A percentile compares a stretch with the other conserved stretches of the same genome.
phyloP scores from a whole-genome alignment of 2,797 vertebrate species.

The Potorous gilbertii region DNA sequence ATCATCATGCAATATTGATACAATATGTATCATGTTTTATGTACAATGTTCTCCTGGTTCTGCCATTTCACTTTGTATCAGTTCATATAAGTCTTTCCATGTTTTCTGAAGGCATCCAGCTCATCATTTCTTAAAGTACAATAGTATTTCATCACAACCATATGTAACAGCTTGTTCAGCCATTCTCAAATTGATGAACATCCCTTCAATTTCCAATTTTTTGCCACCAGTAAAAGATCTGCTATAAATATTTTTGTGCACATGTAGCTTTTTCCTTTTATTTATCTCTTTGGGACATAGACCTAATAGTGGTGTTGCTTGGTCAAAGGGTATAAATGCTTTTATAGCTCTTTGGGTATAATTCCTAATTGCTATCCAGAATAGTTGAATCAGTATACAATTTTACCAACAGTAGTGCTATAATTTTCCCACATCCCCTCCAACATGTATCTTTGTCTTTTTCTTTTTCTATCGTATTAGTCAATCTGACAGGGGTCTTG shows the following conservation, averaged over 20 bases:
- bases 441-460: neutral
- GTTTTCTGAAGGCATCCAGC: neutral
- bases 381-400: neutral
- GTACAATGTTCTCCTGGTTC: neutral
- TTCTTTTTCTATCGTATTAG: neutral
- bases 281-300: neutral
- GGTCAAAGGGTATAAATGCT: neutral
- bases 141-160: neutral
- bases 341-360: neutral
- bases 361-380: neutral
- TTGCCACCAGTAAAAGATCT: too few species aligned
- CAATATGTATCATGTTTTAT: neutral
- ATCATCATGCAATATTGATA: neutral
- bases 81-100: neutral
- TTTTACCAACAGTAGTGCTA: neutral
- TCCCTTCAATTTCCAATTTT: too few species aligned
- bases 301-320: neutral
- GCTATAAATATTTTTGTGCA: too few species aligned
- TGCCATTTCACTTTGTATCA: neutral
- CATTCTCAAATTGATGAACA: too few species aligned
- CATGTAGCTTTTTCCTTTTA: neutral
- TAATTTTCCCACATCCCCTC: neutral
- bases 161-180: neutral
- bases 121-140: neutral
- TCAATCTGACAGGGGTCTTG: neutral